phyloP scores from a whole-genome alignment of 2,797 vertebrate species.

The Acanthiza pusilla region DNA sequence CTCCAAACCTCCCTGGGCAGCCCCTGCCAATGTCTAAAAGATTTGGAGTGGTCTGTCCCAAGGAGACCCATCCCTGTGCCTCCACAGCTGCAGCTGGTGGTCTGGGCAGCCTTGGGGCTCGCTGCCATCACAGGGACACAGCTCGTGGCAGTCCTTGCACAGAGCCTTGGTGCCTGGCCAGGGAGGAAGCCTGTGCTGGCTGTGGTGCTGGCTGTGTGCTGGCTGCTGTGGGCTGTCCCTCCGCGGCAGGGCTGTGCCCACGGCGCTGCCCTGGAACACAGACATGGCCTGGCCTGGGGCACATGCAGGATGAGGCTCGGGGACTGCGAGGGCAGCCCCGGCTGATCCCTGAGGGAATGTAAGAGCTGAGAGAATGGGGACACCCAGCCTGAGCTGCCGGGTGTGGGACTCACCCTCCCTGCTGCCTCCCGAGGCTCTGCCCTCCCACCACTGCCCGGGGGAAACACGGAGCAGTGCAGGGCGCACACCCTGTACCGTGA shows the following conservation, averaged over 20 bases:
- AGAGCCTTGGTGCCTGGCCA: neutral
- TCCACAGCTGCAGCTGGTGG: rapidly evolving
- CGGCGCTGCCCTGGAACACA: rapidly evolving
- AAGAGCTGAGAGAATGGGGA: neutral
- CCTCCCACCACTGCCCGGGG: rapidly evolving
- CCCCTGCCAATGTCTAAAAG: neutral
- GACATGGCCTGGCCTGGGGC: rapidly evolving
- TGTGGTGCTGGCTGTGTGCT: rapidly evolving
- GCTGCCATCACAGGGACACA: rapidly evolving
- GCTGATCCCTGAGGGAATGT: rapidly evolving
- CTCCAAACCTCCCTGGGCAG: neutral
- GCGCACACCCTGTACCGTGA: rapidly evolving
- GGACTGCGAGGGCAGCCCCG: rapidly evolving
- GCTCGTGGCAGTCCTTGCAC: neutral
- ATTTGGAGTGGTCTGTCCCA: neutral
- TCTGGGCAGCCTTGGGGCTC: rapidly evolving
- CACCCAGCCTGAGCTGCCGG: neutral
- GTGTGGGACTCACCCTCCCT: rapidly evolving
- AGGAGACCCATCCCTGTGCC: neutral
- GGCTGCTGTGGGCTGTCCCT: neutral
- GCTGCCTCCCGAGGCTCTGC: neutral
- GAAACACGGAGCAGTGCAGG: neutral
- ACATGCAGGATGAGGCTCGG: rapidly evolving
- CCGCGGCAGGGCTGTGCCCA: neutral
- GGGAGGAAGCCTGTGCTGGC: neutral